These are phyloP conservation scores for Ailuropoda melanoleuca DNA, from an alignment of 2,113 vertebrate species.

Conservation along the genomic window DNA sequence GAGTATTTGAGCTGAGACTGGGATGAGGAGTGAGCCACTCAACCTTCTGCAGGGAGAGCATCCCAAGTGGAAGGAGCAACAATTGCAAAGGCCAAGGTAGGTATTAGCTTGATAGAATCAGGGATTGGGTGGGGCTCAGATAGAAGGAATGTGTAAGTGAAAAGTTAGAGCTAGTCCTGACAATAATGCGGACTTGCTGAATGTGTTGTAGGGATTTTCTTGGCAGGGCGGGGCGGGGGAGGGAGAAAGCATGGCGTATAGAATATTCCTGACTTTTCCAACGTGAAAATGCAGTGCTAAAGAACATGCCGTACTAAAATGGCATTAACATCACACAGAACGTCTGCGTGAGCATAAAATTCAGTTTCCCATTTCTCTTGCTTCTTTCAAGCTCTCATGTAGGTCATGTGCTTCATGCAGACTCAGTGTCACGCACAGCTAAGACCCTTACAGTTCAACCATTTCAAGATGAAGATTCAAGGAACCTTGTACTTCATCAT, in stretches of 20 bases:
- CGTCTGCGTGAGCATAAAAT: background rate
- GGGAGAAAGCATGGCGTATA: background rate
- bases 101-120: background rate
- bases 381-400: background rate
- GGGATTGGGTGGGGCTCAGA: background rate
- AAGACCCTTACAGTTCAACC: background rate
- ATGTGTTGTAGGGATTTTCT: background rate
- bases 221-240: too few species aligned
- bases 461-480: background rate
- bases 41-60: background rate
- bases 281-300: background rate
- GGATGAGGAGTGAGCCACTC: background rate
- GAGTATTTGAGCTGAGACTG: background rate
- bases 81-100: background rate
- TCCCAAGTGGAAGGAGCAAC: background rate
- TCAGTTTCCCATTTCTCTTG: background rate
- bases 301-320: background rate
- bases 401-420: background rate
- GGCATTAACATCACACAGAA: background rate
- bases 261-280: background rate
- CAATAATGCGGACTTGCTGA: background rate
- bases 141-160: background rate
- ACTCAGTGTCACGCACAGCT: background rate
- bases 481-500: background rate
- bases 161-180: background rate